phyloP scores from a whole-genome alignment of 2,888 invertebrate genomes.

The Pristionchus entomophagus region DNA sequence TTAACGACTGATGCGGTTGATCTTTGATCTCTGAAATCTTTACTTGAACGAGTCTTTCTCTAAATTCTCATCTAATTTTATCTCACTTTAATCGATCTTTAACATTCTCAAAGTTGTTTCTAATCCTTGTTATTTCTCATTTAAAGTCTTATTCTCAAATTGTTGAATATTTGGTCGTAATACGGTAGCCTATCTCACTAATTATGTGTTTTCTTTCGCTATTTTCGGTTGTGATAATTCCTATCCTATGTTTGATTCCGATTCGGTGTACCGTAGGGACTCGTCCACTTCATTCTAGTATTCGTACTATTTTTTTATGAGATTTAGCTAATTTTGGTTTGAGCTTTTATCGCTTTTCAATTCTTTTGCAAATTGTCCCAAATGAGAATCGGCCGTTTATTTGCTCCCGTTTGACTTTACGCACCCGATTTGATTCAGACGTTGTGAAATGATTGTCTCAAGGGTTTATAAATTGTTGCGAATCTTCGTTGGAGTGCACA shows the following conservation, averaged over 20 bases:
- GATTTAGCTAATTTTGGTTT: background rate
- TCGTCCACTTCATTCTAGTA: background rate
- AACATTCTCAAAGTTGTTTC: background rate
- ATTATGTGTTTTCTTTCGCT: background rate
- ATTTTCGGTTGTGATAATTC: background rate
- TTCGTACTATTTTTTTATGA: background rate
- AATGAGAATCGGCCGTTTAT: background rate
- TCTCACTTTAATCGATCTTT: background rate
- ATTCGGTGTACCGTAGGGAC: background rate
- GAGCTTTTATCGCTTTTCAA: background rate
- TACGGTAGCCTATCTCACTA: background rate
- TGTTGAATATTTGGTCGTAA: background rate
- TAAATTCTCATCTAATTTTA: background rate
- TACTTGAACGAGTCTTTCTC: background rate
- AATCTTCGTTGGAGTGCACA: too few relatives aligned
- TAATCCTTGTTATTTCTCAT: background rate
- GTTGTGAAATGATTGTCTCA: background rate
- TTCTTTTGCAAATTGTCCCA: background rate
- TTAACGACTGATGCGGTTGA: background rate
- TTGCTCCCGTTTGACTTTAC: background rate
- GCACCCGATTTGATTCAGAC: background rate
- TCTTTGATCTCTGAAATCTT: constrained; percentile 9
- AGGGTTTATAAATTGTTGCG: too few relatives aligned
- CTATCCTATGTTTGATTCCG: background rate
- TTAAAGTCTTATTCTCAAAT: background rate